Evolutionary conservation across 2,888 invertebrate species (phyloP), one percentile per base, ranked within the genome.

Genomic region (Choreutis nemorana): DNA sequence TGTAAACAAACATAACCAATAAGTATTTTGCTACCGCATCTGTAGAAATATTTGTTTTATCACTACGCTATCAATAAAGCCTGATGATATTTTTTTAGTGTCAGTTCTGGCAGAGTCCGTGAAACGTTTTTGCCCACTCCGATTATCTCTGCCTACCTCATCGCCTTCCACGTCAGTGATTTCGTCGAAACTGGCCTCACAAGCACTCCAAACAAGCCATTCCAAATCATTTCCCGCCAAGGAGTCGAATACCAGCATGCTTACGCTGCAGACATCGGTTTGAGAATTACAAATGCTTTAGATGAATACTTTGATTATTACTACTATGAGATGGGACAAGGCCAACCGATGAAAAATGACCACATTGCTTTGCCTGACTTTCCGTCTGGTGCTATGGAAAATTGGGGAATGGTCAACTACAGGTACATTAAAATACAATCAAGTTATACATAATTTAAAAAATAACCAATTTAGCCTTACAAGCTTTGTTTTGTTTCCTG

Each of bases 131-230:
- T 66, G 23, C 71, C 81, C 9, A 86, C 87, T 1, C 86, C 86
- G 0, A 56, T 71, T 12, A 90, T 94, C 83, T 89, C 91, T 1
- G 87, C 90, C 0, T 96, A 96, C 51, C 72, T 94, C 4, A 82
- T 94, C 7, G 94, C 94, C 0, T 88, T 94, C 60, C 85, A 92
- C 26, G 87, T 96, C 2, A 91, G 91, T 35, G 89, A 91, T 45
- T 87, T 90, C 6, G 62, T 70, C 6, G 60, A 57, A 20, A 70
- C 71, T 1, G 47, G 38, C 13, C 6, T 16, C n/a, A 58, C 63
- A 2, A 49, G 55, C 14, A 51, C 55, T 1, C 18, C 28, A 2
- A 42, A 39, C 2, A 70, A 54, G 32, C 75, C 73, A 1, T 65
- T 77, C 37, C 54, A 54, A 30, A 71, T 78, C 29, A 55, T 77